Evolutionary conservation across 2,113 vertebrate genomes (phyloP).

Genomic region (Channa argus): DNA sequence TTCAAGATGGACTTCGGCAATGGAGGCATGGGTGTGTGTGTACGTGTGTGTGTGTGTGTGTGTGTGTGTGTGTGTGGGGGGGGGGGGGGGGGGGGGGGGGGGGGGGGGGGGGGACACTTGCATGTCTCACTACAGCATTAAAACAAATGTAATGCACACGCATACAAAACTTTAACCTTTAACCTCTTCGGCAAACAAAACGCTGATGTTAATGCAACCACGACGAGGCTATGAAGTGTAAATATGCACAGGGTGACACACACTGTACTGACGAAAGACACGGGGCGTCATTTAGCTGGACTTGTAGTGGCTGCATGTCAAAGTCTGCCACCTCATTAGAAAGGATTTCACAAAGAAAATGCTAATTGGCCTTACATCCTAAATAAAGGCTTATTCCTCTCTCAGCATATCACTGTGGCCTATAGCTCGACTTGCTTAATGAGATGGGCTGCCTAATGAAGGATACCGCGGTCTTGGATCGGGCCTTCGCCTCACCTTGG

Average conservation of each 20-base stretch:
- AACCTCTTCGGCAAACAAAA: constrained; percentile 43
- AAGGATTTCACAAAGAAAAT: constrained; percentile 69
- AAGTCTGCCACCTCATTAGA: constrained; percentile 68
- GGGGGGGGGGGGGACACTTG: not conserved
- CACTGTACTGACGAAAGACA: constrained; percentile 40
- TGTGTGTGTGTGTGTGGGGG: no score
- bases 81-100: no score
- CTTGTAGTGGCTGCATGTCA: constrained; percentile 53
- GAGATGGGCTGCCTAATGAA: constrained; percentile 66
- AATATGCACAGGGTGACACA: constrained; percentile 63
- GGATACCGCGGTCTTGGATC: constrained; percentile 46
- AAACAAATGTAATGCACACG: constrained; percentile 12
- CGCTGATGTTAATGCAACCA: constrained; percentile 21
- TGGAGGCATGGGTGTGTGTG: no score
- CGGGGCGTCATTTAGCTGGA: constrained; percentile 37
- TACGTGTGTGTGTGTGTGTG: no score
- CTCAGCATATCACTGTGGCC: constrained; percentile 29
- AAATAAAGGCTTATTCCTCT: constrained; percentile 68
- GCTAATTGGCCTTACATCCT: constrained; percentile 72
- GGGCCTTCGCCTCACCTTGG: constrained; percentile 51
- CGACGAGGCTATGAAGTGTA: constrained; percentile 55
- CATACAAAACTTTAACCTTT: constrained; percentile 2
- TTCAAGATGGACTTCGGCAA: constrained; percentile 16
- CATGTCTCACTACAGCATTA: not conserved
- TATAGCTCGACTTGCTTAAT: constrained; percentile 61